Base-by-base conservation (phyloP, 2,113 vertebrate genomes). In the Cebus imitator region DNA sequence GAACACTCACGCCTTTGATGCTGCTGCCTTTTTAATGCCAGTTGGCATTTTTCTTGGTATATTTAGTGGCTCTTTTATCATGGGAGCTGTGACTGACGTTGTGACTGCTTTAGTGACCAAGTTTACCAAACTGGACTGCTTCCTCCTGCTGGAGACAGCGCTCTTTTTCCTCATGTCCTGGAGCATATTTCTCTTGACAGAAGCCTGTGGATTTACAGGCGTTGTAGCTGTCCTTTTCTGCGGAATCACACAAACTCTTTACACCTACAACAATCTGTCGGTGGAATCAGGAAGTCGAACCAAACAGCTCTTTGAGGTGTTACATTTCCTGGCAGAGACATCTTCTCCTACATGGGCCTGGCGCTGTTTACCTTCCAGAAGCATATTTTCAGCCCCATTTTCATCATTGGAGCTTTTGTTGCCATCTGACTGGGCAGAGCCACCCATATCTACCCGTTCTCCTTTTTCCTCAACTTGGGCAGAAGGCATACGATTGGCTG, bases 141-240 rank as follows among this genome's bases (percentile, higher is more conserved):
- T 99, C 98, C 99, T 99, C 17, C 98, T 99, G 97, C 99, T 99
- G 99, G 99, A 99, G 99, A 99, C 99, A 0, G 99, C 99, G 0
- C 99, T 99, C 82, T 99, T 99, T 98, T 99, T 99, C 98, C 97
- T 99, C 97, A 99, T 99, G 99, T 99, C 99, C 78, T 99, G 99
- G 99, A 99, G 99, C 98, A 99, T 99, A 0, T 99, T 99, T 98
- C 98, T 99, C 79, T 97, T 99, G 61, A 99, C 99, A 3, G 99
- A 99, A 98, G 99, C 99, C 13, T 99, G 99, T 83, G 99, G 99
- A 20, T 99, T 99, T 98, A 99, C 99, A 96, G 99, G 99, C 99
- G 95, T 64, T 30, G 61, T 30, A 64, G 99, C 99, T 0, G 99
- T 99, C 90, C 99, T 99, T 75, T 99, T 99, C 98, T 99, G 99